Evolutionary conservation across 2,888 invertebrate genomes (phyloP).

Genomic region (Parochlus steinenii): DNA sequence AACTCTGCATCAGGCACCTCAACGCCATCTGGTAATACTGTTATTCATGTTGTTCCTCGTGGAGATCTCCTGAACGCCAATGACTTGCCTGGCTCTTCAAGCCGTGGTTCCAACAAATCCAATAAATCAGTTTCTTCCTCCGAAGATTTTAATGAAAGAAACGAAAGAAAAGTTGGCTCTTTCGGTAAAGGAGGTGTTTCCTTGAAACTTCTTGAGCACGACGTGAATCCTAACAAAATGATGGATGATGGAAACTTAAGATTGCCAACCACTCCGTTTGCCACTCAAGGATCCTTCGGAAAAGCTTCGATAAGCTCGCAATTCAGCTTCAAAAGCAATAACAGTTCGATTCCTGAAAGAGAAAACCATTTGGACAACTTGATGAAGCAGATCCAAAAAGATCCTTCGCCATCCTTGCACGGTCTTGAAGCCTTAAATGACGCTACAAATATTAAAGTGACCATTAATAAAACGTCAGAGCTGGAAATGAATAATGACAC

Average conservation of each 20-base stretch:
- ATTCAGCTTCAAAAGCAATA: slow-evolving; percentile 29
- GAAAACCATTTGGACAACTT: slow-evolving; percentile 52
- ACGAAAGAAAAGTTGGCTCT: slow-evolving; percentile 28
- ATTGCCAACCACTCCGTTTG: slow-evolving; percentile 24
- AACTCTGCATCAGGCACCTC: slow-evolving; percentile 22
- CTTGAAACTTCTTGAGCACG: slow-evolving; percentile 15
- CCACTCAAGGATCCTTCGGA: slow-evolving; percentile 28
- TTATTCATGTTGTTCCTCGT: slow-evolving; percentile 20
- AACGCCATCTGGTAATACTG: slow-evolving; percentile 28
- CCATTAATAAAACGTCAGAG: slow-evolving; percentile 30
- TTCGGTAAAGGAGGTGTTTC: slow-evolving; percentile 32
- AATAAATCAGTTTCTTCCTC: slow-evolving; percentile 28
- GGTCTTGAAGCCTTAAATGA: slow-evolving; percentile 40
- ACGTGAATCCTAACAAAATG: slow-evolving; percentile 23
- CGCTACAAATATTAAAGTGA: slow-evolving; percentile 33
- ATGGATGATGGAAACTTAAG: slow-evolving; percentile 32
- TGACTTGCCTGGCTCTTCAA: slow-evolving; percentile 20
- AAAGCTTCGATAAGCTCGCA: slow-evolving; percentile 30
- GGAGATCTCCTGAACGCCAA: slow-evolving; percentile 13
- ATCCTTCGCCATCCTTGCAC: slow-evolving; percentile 39
- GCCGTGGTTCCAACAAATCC: slow-evolving; percentile 28
- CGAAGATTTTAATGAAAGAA: slow-evolving; percentile 26
- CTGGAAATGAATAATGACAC: slow-evolving; percentile 45
- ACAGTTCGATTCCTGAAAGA: slow-evolving; percentile 34
- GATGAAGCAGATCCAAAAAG: slow-evolving; percentile 59